Evolutionary conservation across 2,888 invertebrate genomes (phyloP).

Genomic region (Andrena praecox): DNA sequence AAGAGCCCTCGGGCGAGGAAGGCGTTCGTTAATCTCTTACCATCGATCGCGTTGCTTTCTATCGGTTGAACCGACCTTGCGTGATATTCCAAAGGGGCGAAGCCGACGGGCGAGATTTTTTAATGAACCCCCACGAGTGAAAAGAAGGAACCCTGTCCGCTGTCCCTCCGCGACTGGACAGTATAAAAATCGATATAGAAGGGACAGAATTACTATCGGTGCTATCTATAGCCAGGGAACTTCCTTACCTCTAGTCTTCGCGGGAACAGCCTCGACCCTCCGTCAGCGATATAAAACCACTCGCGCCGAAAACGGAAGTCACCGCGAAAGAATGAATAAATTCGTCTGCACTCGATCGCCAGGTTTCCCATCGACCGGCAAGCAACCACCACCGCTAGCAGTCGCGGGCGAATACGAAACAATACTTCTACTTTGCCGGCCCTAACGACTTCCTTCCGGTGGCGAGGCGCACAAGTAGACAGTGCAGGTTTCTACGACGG

Average conservation of each 20-base stretch:
- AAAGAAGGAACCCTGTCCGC: slow-evolving; percentile 9
- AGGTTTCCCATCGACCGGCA: neutral
- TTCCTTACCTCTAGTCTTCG: neutral
- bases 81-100: slow-evolving; percentile 45
- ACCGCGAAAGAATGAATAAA: neutral
- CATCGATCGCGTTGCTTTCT: slow-evolving; percentile 52
- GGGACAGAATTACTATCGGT: slow-evolving; percentile 10
- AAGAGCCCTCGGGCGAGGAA: slow-evolving; percentile 53
- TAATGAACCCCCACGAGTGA: slow-evolving; percentile 45
- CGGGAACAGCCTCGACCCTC: neutral
- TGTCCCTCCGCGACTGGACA: neutral
- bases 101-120: slow-evolving; percentile 45
- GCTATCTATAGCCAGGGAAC: neutral
- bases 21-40: slow-evolving; percentile 63
- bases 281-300: no score
- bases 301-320: no score
- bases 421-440: slow-evolving; percentile 30
- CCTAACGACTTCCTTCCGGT: slow-evolving; percentile 58
- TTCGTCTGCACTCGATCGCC: neutral
- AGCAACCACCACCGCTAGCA: neutral
- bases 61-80: slow-evolving; percentile 46
- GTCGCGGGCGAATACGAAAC: slow-evolving; percentile 27
- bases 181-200: slow-evolving; percentile 23
- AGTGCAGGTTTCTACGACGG: slow-evolving; percentile 16
- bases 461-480: slow-evolving; percentile 24